Evolutionary conservation across 2,797 vertebrate genomes (phyloP).

Genomic region (Carcharodon carcharias): DNA sequence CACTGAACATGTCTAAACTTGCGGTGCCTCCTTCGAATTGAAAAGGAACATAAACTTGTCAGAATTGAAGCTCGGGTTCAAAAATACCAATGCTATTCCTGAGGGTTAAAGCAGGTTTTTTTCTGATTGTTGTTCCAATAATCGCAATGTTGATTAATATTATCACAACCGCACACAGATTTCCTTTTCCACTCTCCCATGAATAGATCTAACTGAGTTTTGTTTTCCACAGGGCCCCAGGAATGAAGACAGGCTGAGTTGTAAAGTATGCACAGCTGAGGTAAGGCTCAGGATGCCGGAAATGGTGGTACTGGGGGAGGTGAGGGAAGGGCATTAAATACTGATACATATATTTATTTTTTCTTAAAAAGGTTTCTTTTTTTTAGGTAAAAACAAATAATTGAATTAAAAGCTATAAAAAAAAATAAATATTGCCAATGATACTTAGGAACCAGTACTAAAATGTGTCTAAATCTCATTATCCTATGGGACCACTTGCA

Average conservation of each 20-base stretch:
- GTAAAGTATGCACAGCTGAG: constrained; percentile 54
- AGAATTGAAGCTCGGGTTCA: neutral
- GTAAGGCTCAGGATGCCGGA: constrained; percentile 48
- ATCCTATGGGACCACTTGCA: constrained; percentile 35
- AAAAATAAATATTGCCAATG: constrained; percentile 34
- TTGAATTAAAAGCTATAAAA: constrained; percentile 31
- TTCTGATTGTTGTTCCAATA: neutral
- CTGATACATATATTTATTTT: neutral
- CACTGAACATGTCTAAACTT: neutral
- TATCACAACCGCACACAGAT: neutral
- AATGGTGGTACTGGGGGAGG: neutral
- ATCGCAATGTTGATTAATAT: constrained; percentile 9
- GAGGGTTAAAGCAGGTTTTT: neutral
- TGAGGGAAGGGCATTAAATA: neutral
- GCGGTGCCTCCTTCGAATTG: neutral
- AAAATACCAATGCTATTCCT: neutral
- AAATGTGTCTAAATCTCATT: constrained; percentile 32
- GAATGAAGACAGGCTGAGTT: constrained; percentile 49
- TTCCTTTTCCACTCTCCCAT: neutral
- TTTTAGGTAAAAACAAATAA: constrained; percentile 26
- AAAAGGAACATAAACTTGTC: neutral
- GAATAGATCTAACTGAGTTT: neutral
- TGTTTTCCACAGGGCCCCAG: constrained; percentile 50
- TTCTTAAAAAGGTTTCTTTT: too few species aligned
- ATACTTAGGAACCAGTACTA: neutral